Conservation (phyloP, 2,797 vertebrate genomes). For the Taenioides sp. region DNA sequence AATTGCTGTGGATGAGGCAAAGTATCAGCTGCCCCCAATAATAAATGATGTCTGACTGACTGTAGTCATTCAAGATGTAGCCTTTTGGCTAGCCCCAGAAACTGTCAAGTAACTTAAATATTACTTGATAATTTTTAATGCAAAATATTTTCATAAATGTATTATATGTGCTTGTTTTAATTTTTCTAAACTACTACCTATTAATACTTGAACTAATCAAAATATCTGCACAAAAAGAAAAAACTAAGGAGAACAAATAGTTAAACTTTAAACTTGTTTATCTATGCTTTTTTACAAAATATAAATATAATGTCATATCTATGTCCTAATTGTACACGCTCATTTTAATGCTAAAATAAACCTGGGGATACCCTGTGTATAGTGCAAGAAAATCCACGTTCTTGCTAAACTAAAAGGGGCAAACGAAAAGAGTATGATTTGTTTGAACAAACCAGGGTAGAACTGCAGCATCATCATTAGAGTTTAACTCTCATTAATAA, state of each 20-base stretch:
- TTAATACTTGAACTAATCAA: background rate
- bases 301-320: background rate
- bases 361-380: background rate
- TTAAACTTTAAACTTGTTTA: background rate
- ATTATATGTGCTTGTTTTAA: background rate
- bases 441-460: conserved; percentile 39
- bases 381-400: background rate
- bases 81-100: background rate
- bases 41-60: conserved; percentile 74
- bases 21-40: conserved; percentile 68
- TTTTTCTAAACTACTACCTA: too few relatives aligned
- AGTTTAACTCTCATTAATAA: conserved; percentile 70
- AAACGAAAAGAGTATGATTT: conserved; percentile 37
- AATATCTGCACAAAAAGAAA: background rate
- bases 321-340: background rate
- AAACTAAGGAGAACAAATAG: too few relatives aligned
- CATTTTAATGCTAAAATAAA: background rate
- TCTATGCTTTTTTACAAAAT: background rate
- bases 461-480: conserved; percentile 54
- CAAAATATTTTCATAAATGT: too few relatives aligned
- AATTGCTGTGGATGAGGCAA: conserved; percentile 70
- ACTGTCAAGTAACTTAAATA: background rate
- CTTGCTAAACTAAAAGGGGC: conserved; percentile 10
- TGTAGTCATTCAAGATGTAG: conserved; percentile 46
- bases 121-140: background rate